Percentiles rank a stretch among this genome's conserved stretches.
Conservation (phyloP, 2,797 vertebrate genomes). For the Coendou prehensilis region DNA sequence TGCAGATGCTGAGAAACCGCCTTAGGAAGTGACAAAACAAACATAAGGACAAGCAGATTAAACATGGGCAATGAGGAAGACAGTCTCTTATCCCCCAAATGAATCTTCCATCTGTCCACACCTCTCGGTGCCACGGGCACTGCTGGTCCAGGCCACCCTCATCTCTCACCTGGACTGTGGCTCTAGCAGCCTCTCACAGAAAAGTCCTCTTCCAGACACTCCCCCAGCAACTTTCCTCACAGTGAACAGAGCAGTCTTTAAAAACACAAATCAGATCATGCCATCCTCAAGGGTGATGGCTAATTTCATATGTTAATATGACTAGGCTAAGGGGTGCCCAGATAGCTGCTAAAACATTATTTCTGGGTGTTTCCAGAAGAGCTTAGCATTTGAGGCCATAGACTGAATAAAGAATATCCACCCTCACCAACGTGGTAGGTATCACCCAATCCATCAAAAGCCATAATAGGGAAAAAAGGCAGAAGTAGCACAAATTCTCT, state of each 20-base stretch:
- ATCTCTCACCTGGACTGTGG: background rate
- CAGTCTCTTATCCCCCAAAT: background rate
- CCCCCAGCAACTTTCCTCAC: background rate
- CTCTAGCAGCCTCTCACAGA: background rate
- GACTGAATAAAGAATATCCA: background rate
- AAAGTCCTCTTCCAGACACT: background rate
- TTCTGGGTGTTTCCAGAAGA: background rate
- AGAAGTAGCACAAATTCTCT: background rate
- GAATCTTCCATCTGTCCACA: background rate
- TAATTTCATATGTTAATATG: background rate
- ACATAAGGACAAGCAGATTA: background rate
- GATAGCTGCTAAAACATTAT: background rate
- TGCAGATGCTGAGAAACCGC: background rate
- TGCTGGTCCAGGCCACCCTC: background rate
- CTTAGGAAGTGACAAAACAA: conserved; percentile 50
- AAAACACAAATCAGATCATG: background rate
- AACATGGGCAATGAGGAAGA: background rate
- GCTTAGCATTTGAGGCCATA: background rate
- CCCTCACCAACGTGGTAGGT: no score
- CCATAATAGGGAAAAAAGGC: background rate
- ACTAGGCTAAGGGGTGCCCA: background rate
- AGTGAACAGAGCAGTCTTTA: background rate
- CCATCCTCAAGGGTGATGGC: background rate
- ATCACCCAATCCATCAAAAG: background rate
- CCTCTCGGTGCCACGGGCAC: background rate